Conservation (phyloP, 1,140 invertebrate genomes). For the Brachionus rotundiformis region DNA sequence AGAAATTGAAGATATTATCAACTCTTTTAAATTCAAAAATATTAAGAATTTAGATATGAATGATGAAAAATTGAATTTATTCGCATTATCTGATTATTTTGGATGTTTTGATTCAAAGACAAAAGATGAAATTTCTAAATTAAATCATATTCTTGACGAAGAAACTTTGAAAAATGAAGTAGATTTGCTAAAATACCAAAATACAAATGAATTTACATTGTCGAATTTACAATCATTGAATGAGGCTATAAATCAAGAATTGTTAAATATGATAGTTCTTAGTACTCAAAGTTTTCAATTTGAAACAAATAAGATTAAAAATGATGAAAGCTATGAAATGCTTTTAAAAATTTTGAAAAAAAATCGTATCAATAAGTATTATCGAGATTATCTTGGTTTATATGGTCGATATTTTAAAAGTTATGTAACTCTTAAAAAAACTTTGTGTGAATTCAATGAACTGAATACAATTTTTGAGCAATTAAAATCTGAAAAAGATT, state of each 20-base stretch:
- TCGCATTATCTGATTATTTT: neutral
- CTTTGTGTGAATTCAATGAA: neutral
- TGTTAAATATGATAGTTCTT: neutral
- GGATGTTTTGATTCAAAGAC: neutral
- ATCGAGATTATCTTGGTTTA: neutral
- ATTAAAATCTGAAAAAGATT: slow-evolving; percentile 27
- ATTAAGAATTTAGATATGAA: neutral
- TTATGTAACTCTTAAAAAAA: neutral
- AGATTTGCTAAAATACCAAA: neutral
- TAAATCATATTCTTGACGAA: neutral
- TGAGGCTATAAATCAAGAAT: neutral
- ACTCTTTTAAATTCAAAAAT: neutral
- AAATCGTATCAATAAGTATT: neutral
- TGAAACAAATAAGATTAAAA: neutral
- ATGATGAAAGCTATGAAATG: neutral
- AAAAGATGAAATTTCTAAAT: neutral
- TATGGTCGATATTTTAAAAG: neutral
- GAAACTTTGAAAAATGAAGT: neutral
- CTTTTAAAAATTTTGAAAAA: neutral
- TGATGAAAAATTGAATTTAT: neutral
- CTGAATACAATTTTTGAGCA: neutral
- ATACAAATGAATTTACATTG: slow-evolving; percentile 2
- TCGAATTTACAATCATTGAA: neutral
- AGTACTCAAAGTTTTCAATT: neutral
- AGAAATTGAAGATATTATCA: neutral